Percentiles rank a stretch among this genome's conserved stretches.
Evolutionary conservation across 2,797 vertebrate genomes (phyloP).

Genomic region (Novumbra hubbsi): DNA sequence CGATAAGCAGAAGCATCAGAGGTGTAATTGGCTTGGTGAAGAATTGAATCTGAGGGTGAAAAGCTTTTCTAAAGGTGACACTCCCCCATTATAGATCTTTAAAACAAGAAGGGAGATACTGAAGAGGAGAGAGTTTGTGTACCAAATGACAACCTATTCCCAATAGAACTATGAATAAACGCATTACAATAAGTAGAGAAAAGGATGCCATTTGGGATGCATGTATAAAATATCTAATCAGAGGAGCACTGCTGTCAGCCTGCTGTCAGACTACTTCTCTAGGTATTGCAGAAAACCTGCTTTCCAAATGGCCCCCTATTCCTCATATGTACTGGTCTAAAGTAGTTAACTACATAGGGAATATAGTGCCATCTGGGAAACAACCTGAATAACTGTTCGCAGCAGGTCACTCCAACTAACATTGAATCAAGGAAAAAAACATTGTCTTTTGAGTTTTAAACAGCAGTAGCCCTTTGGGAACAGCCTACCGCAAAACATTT

Average conservation of each 20-base stretch:
- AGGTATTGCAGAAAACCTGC: neutral
- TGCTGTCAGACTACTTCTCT: constrained; percentile 16
- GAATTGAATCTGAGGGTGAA: constrained; percentile 26
- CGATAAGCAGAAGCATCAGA: constrained; percentile 18
- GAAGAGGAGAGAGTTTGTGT: neutral
- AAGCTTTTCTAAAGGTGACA: constrained; percentile 15
- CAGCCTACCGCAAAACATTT: neutral
- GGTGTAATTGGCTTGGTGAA: constrained; percentile 34
- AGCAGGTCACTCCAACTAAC: neutral
- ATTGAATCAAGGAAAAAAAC: neutral
- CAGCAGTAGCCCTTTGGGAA: neutral
- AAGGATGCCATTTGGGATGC: neutral
- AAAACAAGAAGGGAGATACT: constrained; percentile 25
- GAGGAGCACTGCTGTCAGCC: constrained; percentile 8
- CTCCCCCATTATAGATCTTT: constrained; percentile 31
- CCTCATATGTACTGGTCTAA: neutral
- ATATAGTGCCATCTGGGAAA: neutral
- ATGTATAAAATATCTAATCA: constrained; percentile 18
- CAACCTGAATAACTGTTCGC: neutral
- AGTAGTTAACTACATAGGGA: neutral
- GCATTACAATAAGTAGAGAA: neutral
- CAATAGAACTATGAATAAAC: no score
- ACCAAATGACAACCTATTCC: neutral
- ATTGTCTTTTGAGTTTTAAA: neutral
- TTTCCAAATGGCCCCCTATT: neutral